Percentiles rank a stretch among this genome's conserved stretches.
Evolutionary conservation across 2,797 vertebrate genomes (phyloP).

Genomic region (Acanthurus lineatus): DNA sequence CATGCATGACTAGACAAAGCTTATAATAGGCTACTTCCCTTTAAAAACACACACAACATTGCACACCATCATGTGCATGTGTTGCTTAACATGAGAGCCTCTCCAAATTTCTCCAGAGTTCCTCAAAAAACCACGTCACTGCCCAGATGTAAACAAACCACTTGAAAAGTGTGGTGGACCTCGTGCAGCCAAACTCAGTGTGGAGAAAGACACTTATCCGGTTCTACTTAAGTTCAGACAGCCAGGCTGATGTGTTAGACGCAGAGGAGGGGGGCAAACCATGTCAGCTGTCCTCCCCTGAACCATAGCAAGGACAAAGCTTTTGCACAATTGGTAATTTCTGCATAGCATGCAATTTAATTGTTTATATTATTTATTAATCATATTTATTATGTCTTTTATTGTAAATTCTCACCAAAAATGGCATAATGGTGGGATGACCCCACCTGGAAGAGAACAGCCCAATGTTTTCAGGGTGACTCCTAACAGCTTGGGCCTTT

Average conservation of each 20-base stretch:
- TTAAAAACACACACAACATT: neutral
- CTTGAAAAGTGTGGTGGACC: neutral
- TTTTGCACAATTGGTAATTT: neutral
- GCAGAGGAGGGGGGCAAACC: conserved; percentile 1
- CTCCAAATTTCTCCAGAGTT: neutral
- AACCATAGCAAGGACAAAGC: conserved; percentile 20
- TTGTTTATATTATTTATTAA: neutral
- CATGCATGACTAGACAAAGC: neutral
- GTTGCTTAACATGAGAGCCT: neutral
- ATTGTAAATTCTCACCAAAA: neutral
- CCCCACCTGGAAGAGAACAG: no score
- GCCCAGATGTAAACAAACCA: conserved; percentile 22
- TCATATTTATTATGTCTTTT: neutral
- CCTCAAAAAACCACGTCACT: conserved; percentile 12
- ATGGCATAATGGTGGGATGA: neutral
- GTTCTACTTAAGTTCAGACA: conserved; percentile 29
- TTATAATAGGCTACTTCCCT: neutral
- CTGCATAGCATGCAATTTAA: neutral
- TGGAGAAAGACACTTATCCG: conserved; percentile 5
- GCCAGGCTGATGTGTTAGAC: conserved; percentile 59
- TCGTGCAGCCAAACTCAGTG: conserved; percentile 1
- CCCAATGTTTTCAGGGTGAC: no score
- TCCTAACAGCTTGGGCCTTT: no score
- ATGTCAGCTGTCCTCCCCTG: conserved; percentile 24
- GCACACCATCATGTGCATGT: neutral